Base-by-base conservation (phyloP, 2,888 invertebrate genomes). In the Sphaeridia pumilis region DNA sequence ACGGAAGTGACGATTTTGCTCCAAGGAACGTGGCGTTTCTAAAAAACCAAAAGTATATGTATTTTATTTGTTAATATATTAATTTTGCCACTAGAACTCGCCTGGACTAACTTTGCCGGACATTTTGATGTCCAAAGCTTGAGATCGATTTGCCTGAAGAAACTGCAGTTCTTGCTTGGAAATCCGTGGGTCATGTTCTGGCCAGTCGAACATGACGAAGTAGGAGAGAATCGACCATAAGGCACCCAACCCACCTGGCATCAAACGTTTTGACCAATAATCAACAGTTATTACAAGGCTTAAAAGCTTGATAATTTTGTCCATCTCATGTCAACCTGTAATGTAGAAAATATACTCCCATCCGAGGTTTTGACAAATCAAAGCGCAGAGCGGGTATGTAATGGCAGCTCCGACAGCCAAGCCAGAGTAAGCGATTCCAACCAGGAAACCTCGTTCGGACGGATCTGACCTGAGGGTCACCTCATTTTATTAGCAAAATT, bases 281-380 rank as follows among this genome's bases (percentile, higher is more conserved):
- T 31, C 7, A 31, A 14, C 14, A 31, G 14, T 10, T 10, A 31
- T 31, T n/a, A n/a, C 25, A 26, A 21, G 20, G 22, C 25, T 17
- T 5, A 20, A 44, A 22, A 12, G 14, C 10, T 24, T 7, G 21
- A 10, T 12, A 22, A 10, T 44, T 20, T 36, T 46, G 45, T 12
- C 20, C 14, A 4, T 31, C 14, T 22, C 21, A 38, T 36, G 12
- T 22, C n/a, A 66, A 74, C 76, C 76, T 48, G 78, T 68, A 10
- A 75, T 68, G 67, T 80, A 80, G 68, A 80, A 81, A 4, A 78
- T 75, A 10, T 73, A 72, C 2, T 75, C 73, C 81, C 81, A 81
- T 14, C 79, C 78, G 5, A 74, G 75, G 51, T 73, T 73, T 54
- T 74, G 69, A 65, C 80, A 80, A 5, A 82, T 67, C 20, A 74